Base-by-base conservation (phyloP, 2,888 invertebrate genomes). In the Napeogenes inachia region DNA sequence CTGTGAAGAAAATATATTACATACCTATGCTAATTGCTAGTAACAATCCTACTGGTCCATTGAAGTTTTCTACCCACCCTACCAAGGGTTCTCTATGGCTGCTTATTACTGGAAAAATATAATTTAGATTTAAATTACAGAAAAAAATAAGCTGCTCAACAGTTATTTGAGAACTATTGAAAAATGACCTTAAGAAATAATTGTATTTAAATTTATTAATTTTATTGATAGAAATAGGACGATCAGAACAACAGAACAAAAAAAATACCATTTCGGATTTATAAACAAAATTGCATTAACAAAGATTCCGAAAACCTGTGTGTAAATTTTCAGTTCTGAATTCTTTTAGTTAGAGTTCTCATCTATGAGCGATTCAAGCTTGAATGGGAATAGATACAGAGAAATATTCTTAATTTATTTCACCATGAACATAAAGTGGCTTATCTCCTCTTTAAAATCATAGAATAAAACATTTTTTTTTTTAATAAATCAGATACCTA, bases 21-120 rank as follows among this genome's bases (percentile, higher is more conserved):
- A 54, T 30, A 50, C 50, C 50, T 50, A 30, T 50, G 21, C 50
- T 30, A n/a, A 2, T 30, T 6, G 30, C 50, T 3, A 50, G 8
- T 12, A 50, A 30, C 21, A 50, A 6, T 30, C 93, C 97, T 53
- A 94, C 94, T 0, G 98, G 97, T 0, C 98, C 98, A 78, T 98
- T 98, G 69, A 96, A 95, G 77, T 97, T 98, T 13, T 62, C 57
- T n/a, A 50, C 12, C 50, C 50, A 50, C 6, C 50, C 50, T 50
- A 30, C 30, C 4, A 50, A 6, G 5, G 50, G 50, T 12, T 50
- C 50, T 12, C 30, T 50, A 8, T 50, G 8, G 4, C 30, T 30
- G 2, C 30, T 6, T 10, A 30, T 30, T 6, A 50, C 50, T 50
- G 50, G 21, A n/a, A 30, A 50, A 50, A 55, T 10, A 10, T 13